Conservation (phyloP, 1,140 invertebrate species). For the Eurosta solidaginis region DNA sequence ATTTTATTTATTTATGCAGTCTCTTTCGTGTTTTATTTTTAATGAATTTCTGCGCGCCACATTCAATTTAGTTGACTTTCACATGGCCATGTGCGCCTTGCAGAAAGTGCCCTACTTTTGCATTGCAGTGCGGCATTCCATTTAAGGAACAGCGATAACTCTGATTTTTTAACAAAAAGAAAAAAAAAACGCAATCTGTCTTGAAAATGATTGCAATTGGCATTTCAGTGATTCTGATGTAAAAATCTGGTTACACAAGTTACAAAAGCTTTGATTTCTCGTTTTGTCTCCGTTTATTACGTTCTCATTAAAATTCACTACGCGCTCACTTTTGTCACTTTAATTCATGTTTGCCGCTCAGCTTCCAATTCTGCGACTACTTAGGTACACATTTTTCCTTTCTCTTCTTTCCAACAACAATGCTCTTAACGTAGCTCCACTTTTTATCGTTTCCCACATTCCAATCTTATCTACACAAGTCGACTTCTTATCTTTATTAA, state of each 20-base stretch:
- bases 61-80: neutral
- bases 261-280: neutral
- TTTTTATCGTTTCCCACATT: constrained; percentile 17
- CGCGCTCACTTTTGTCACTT: constrained; percentile 4
- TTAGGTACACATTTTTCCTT: neutral
- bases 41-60: neutral
- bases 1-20: neutral
- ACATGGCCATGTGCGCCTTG: neutral
- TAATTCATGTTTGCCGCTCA: neutral
- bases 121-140: neutral
- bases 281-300: no score
- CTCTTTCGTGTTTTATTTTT: neutral
- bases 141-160: neutral
- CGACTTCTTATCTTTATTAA: neutral
- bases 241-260: neutral
- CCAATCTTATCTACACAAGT: constrained; percentile 1
- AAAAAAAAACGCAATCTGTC: neutral
- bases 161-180: neutral
- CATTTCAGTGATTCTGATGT: neutral
- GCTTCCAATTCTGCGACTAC: neutral
- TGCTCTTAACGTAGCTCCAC: neutral
- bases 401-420: neutral
- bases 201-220: neutral
- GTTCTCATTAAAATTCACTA: neutral
- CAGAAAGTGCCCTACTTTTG: constrained; percentile 28